These are phyloP conservation scores for Blera fallax DNA, from an alignment of 2,888 invertebrate species.

Conservation along the genomic window DNA sequence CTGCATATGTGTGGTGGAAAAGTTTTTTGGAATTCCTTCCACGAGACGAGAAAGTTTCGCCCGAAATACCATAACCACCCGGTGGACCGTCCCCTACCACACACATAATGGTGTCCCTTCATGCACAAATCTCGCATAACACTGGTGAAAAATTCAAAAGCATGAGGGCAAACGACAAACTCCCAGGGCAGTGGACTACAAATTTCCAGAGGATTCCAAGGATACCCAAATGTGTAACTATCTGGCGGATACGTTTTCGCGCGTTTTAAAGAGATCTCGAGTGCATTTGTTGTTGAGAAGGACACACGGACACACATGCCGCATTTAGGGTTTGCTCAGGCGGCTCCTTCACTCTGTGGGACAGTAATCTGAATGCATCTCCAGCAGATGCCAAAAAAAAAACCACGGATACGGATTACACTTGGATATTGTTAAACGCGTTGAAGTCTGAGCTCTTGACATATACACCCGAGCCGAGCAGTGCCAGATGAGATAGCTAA, in stretches of 20 bases:
- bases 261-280: background rate
- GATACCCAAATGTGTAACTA: slow-evolving; percentile 10
- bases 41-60: background rate
- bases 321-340: background rate
- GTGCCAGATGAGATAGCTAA: slow-evolving; percentile 3
- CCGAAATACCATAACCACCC: background rate
- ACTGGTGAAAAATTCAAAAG: background rate
- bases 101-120: background rate
- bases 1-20: background rate
- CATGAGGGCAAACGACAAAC: background rate
- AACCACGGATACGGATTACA: slow-evolving; percentile 11
- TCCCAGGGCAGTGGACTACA: too few species aligned
- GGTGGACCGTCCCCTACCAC: background rate
- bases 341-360: background rate
- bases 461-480: background rate
- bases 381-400: slow-evolving; percentile 6
- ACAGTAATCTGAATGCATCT: background rate
- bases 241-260: background rate
- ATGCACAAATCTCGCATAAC: background rate
- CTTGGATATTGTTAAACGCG: slow-evolving; percentile 32
- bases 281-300: background rate
- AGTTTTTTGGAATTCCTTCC: background rate
- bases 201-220: background rate
- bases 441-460: slow-evolving; percentile 50
- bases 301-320: slow-evolving; percentile 15